Evolutionary conservation across 1,140 invertebrate species (phyloP).

Genomic region (Pachyrhynchus sulphureomaculatus): DNA sequence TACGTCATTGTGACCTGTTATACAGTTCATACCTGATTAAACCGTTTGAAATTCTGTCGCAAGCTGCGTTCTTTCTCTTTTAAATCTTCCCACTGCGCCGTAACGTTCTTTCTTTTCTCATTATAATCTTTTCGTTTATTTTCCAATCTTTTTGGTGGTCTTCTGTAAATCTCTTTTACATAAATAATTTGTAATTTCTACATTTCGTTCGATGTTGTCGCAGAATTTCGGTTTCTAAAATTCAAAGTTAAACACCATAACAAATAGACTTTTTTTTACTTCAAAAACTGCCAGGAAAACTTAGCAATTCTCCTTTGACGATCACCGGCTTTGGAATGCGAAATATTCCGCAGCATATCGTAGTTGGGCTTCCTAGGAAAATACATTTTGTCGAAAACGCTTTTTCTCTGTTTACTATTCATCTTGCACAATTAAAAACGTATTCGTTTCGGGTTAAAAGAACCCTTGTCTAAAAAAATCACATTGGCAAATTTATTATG

Average conservation of each 20-base stretch:
- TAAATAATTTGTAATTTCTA: slow-evolving; percentile 26
- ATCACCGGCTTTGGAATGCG: slow-evolving; percentile 6
- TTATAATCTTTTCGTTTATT: slow-evolving; percentile 6
- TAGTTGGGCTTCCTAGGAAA: slow-evolving; percentile 25
- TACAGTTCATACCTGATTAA: slow-evolving; percentile 18
- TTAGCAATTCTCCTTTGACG: background rate
- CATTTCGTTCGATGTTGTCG: slow-evolving; percentile 23
- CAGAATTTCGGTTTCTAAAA: slow-evolving; percentile 13
- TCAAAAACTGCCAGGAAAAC: too few relatives aligned
- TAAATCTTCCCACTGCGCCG: slow-evolving; percentile 29
- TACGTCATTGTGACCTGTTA: too few relatives aligned
- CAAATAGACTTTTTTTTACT: too few relatives aligned
- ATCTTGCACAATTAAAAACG: too few relatives aligned
- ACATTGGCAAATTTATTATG: too few relatives aligned
- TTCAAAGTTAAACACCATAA: background rate
- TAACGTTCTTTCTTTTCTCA: slow-evolving; percentile 12
- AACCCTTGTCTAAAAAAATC: too few relatives aligned
- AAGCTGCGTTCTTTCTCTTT: slow-evolving; percentile 22
- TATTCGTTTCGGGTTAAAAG: too few relatives aligned
- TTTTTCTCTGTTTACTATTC: too few relatives aligned
- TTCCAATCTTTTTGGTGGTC: slow-evolving; percentile 18
- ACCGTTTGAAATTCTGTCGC: slow-evolving; percentile 26
- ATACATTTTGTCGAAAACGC: slow-evolving; percentile 9
- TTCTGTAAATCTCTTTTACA: slow-evolving; percentile 11
- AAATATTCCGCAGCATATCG: slow-evolving; percentile 20